Evolutionary conservation across 2,113 vertebrate species (phyloP), one percentile per base, ranked within the genome.

Genomic region (Columbina picui): DNA sequence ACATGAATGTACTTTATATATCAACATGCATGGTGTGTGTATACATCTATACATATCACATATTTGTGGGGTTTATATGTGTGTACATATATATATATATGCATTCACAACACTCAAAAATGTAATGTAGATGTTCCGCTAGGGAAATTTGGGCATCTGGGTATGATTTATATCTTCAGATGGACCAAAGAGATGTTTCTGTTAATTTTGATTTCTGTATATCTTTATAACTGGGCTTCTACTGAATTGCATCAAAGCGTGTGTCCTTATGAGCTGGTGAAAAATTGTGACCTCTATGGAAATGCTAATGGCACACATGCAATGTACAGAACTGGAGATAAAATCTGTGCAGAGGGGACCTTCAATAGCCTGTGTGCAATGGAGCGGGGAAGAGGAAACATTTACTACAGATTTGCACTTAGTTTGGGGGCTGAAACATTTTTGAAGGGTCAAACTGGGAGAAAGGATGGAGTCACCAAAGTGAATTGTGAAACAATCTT

Each of bases 21-120:
- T 38, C n/a, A 68, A 36, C 12, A 34, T 47, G 5, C 4, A 59
- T 0, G 0, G 2, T 5, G 11, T 79, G 27, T 65, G 12, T 53
- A 59, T 50, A 38, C 29, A 45, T 45, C 52, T 71, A 21, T 20
- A 29, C 6, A 36, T 39, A 70, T 38, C 8, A 19, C 25, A 29
- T 14, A 30, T 1, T 1, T 12, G 21, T 20, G 56, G 34, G 12
- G 6, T 59, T 67, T 71, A 17, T 38, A 17, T 30, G 7, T 61
- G 7, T 12, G 2, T 41, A 3, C 23, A 4, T 41, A 25, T 41
- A 36, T 23, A 13, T 14, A 27, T 25, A 47, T 12, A 27, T 41
- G 25, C 17, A 67, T 1, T 5, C 1, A 2, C 6, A 59, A 16
- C 11, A 5, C 8, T 87, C 27, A 74, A 25, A 86, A 75, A 73